A percentile compares a stretch with the other conserved stretches of the same genome.
These are phyloP conservation scores for Argyresthia albistria DNA, from an alignment of 2,888 invertebrate species.

Conservation along the genomic window DNA sequence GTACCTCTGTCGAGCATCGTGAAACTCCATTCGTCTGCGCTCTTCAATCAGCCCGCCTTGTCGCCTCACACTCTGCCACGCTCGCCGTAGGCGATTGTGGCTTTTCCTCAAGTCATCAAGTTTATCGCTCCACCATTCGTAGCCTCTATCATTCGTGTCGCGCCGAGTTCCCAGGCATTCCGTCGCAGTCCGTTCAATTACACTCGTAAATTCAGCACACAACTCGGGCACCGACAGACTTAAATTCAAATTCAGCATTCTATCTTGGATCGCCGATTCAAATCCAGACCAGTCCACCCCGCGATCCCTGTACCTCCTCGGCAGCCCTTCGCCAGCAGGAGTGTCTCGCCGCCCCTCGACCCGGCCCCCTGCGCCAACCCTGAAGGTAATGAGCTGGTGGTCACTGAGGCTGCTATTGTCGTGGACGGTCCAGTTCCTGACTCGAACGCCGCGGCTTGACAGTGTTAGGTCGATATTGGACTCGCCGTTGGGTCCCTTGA, in stretches of 20 bases:
- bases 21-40: not conserved
- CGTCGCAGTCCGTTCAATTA: not conserved
- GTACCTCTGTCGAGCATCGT: not conserved
- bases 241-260: not conserved
- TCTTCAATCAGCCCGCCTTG: not conserved
- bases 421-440: constrained; percentile 12
- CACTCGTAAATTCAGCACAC: not conserved
- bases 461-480: constrained; percentile 20
- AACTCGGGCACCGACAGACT: not conserved
- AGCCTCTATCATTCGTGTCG: not conserved
- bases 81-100: not conserved
- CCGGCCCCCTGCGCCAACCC: not conserved
- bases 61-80: not conserved
- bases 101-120: not conserved
- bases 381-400: constrained; percentile 13
- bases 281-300: constrained; percentile 1
- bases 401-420: constrained; percentile 13
- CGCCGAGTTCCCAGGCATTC: not conserved
- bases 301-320: not conserved
- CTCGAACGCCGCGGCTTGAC: not conserved
- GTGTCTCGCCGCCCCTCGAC: not conserved
- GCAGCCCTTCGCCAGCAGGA: not conserved
- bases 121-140: constrained; percentile 1
- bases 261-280: not conserved
- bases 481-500: constrained; percentile 7